These are phyloP conservation scores for Potamarius usumacintae DNA, from an alignment of 2,113 vertebrate genomes.

Conservation along the genomic window DNA sequence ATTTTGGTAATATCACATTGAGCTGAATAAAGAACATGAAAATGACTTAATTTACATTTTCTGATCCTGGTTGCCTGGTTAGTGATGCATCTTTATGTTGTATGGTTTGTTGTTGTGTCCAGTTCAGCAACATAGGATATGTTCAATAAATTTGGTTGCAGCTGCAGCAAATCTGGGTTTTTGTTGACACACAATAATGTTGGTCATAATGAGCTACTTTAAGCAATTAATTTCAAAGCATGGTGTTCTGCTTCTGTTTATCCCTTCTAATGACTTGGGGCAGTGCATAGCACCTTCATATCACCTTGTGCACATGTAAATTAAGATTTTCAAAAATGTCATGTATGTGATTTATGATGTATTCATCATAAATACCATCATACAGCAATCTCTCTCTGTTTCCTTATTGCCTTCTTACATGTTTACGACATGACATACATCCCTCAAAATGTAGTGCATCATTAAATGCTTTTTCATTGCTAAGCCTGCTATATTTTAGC, in stretches of 20 bases:
- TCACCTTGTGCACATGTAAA: background rate
- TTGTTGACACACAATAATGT: background rate
- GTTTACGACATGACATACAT: background rate
- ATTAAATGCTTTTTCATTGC: too few relatives aligned
- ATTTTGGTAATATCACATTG: too few relatives aligned
- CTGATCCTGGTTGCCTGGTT: too few relatives aligned
- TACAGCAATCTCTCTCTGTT: background rate
- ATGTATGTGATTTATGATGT: background rate
- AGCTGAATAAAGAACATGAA: too few relatives aligned
- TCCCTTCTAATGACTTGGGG: background rate
- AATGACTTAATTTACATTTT: too few relatives aligned
- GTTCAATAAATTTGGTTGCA: background rate
- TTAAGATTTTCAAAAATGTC: too few relatives aligned
- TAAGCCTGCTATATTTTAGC: too few relatives aligned
- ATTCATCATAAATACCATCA: background rate
- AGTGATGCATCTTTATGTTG: background rate
- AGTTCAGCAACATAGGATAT: background rate
- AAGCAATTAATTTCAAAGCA: background rate
- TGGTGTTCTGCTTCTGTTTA: background rate
- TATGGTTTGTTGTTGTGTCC: background rate
- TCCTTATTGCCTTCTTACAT: background rate
- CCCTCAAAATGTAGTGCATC: too few relatives aligned
- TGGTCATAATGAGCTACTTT: background rate
- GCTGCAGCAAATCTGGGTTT: background rate
- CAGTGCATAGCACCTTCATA: background rate